Evolutionary conservation across 2,113 vertebrate genomes (phyloP), one percentile per base, ranked within the genome.

Genomic region (Eolophus roseicapilla): DNA sequence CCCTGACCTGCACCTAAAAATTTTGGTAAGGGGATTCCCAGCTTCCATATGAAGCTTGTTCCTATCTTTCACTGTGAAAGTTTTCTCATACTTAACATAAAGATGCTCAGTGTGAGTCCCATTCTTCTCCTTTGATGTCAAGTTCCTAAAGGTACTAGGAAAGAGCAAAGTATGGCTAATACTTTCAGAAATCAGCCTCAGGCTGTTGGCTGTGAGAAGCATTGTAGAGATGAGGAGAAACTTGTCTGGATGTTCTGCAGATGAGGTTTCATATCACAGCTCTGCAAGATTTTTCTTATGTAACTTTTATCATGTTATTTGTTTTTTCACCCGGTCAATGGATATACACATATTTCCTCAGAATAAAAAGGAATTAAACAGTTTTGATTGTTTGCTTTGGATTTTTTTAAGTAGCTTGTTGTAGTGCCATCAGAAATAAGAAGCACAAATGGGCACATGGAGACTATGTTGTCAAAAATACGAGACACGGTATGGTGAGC

Each of bases 401-500:
- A 4, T 49, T 59, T 65, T 69, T 86, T 67, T 10, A 35, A 47
- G 35, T 55, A 43, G 21, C 14, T 62, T n/a, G 1, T 80, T 75
- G 23, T 33, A 69, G 21, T 69, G 41, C 46, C 69, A 20, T 75
- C 70, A 86, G 68, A 86, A 91, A 46, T 67, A 24, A 53, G 60
- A 46, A 81, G 31, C 35, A 69, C 21, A 37, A 41, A 47, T 28
- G 28, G 35, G 29, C 28, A 35, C 15, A 20, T 57, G 67, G 59
- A 41, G n/a, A 37, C 65, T 33, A 28, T 41, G 7, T 10, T 35
- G 53, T 53, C 46, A 74, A 53, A 75, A 68, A 41, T 19, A 53
- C 0, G 1, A 35, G 46, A n/a, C 9, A 11, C 0, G 4, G 12
- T 13, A 4, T 3, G 28, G 39, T 28, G n/a, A 62, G 28, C 25